Evolutionary conservation across 1,140 invertebrate genomes (phyloP).

Genomic region (Zeugodacus cucurbitae): DNA sequence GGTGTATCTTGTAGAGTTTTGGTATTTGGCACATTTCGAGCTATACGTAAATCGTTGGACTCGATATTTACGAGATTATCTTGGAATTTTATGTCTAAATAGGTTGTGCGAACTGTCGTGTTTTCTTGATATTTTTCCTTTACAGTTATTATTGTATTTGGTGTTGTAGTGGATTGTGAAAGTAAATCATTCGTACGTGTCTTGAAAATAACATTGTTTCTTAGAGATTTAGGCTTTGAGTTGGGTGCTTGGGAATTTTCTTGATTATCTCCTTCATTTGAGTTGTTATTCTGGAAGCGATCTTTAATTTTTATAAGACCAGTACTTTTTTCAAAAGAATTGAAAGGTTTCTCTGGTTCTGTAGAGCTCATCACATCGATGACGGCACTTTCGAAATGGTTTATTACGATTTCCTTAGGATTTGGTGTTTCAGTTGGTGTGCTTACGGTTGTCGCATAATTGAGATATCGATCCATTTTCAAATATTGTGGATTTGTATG

Average conservation of each 20-base stretch:
- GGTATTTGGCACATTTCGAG: constrained; percentile 46
- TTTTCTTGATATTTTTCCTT: neutral
- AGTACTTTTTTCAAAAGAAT: neutral
- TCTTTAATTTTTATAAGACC: neutral
- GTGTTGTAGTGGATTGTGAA: neutral
- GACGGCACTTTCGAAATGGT: neutral
- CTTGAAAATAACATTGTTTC: neutral
- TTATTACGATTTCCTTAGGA: neutral
- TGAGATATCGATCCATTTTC: no score
- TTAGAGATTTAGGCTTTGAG: neutral
- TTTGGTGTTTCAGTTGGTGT: neutral
- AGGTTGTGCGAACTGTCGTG: neutral
- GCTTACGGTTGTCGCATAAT: neutral
- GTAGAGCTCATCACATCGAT: no score
- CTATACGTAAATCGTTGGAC: neutral
- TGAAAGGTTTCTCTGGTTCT: no score
- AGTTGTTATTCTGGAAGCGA: neutral
- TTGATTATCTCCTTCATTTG: neutral
- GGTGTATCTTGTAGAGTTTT: constrained; percentile 50
- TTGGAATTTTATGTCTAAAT: neutral
- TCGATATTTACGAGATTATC: neutral
- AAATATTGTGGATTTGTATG: no score
- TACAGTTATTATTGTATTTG: neutral
- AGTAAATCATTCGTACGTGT: neutral
- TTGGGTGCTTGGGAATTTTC: neutral